Base-by-base conservation (phyloP, 2,888 invertebrate genomes). In the Cephus nigrinus region DNA sequence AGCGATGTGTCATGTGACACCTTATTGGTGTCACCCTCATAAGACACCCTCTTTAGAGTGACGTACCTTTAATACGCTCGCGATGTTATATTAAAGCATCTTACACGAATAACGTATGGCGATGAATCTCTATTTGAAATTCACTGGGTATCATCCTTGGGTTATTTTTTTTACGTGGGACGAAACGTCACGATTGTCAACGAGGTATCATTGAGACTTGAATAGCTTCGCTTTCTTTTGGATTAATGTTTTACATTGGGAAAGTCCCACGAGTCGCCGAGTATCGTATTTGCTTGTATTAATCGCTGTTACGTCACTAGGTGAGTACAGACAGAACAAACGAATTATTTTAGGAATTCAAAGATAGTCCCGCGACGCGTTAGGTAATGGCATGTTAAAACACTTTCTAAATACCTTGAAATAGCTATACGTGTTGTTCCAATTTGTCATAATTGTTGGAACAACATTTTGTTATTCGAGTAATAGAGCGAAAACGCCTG, bases 1-100 rank as follows among this genome's bases (percentile, higher is more conserved):
- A 32, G 31, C 71, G 71, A 71, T 71, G 9, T 71, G 31, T 71
- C 71, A 32, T 32, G 71, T 32, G 71, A 31, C 32, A 71, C 32
- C 71, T 71, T 32, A 71, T 71, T 71, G 71, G 71, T 71, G 71
- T 71, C 71, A 71, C 31, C 32, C 71, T 32, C 31, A 15, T 31
- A 9, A 30, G 71, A 71, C 5, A 31, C 71, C 71, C 32, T 71
- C 71, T 71, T 71, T 71, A 71, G 71, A 71, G 32, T 71, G 71
- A 71, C 71, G 71, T 32, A 71, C 71, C 55, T 71, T 71, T 71
- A 71, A 71, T 71, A 71, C 32, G 55, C 55, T 55, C 55, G 55
- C 71, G 31, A 71, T 15, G 32, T 31, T 32, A 71, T 71, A 71
- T 31, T 71, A 30, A 32, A 71, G 71, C 71, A 31, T 71, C 31